Conservation (phyloP, 2,888 invertebrate genomes). For the Pyrochroa serraticornis region DNA sequence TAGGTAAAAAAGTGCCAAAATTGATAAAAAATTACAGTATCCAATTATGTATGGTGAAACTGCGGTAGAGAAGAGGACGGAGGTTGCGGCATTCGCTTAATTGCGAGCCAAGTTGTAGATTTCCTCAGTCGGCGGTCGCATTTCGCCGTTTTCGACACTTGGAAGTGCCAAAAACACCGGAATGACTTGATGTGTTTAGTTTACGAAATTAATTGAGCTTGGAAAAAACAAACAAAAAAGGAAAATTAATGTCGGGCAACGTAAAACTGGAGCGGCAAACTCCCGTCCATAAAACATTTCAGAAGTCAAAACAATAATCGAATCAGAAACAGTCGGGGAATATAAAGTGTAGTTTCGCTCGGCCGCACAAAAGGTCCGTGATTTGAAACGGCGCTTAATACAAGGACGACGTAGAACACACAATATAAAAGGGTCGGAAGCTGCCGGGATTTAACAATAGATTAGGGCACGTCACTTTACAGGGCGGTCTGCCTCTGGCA, state of each 20-base stretch:
- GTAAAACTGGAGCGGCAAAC: conserved; percentile 19
- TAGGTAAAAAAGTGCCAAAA: too few relatives aligned
- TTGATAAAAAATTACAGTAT: neutral
- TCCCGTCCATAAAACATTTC: conserved; percentile 28
- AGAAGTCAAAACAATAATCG: conserved; percentile 36
- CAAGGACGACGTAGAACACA: conserved; percentile 33
- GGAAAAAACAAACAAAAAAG: conserved; percentile 14
- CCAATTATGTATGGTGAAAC: too few relatives aligned
- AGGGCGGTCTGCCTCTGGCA: conserved; percentile 33
- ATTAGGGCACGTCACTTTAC: conserved; percentile 41
- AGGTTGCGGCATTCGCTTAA: conserved; percentile 1
- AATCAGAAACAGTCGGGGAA: conserved; percentile 34
- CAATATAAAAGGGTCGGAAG: conserved; percentile 38
- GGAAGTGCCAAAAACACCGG: conserved; percentile 14
- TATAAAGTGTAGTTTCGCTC: conserved; percentile 39
- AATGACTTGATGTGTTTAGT: conserved; percentile 14
- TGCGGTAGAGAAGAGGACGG: neutral
- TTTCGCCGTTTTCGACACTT: conserved; percentile 6
- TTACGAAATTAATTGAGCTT: conserved; percentile 13
- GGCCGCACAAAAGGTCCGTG: conserved; percentile 38
- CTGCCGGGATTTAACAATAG: conserved; percentile 41
- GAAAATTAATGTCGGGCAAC: conserved; percentile 28
- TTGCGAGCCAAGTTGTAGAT: conserved; percentile 7
- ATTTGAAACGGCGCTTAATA: conserved; percentile 38
- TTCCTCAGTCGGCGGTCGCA: conserved; percentile 5